A percentile compares a stretch with the other conserved stretches of the same genome.
These are phyloP conservation scores for Gadus chalcogrammus DNA, from an alignment of 2,113 vertebrate genomes.

Conservation along the genomic window DNA sequence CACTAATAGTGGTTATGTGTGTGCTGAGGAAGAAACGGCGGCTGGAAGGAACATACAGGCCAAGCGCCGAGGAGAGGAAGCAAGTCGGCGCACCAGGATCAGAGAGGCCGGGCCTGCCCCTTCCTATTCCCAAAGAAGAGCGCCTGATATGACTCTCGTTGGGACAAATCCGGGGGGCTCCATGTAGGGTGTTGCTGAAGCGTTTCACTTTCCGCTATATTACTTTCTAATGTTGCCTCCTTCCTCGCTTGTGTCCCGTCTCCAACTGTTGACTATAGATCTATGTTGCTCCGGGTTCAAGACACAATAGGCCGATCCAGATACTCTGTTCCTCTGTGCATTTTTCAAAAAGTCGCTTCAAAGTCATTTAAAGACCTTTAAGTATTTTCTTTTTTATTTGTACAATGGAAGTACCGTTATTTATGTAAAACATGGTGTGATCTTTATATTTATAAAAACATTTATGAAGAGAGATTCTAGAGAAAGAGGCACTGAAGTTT, in stretches of 20 bases:
- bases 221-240: no score
- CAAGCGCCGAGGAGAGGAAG: conserved; percentile 80
- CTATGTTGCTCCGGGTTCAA: no score
- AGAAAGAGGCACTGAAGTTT: conserved; percentile 28
- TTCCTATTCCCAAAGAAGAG: conserved; percentile 85
- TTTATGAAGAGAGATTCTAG: conserved; percentile 12
- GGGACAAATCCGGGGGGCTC: not conserved
- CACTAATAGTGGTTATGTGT: conserved; percentile 63
- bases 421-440: not conserved
- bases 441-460: conserved; percentile 33
- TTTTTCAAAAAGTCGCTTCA: no score
- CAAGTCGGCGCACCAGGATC: conserved; percentile 63
- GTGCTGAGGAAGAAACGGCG: conserved; percentile 77
- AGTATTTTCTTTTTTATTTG: conserved; percentile 38
- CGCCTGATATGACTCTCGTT: conserved; percentile 77
- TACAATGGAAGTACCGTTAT: conserved; percentile 14
- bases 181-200: not conserved
- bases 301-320: no score
- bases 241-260: no score
- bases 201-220: no score
- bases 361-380: conserved; percentile 15
- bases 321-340: no score
- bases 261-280: no score
- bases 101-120: conserved; percentile 69
- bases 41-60: conserved; percentile 81